Evolutionary conservation across 35 echinoderm and acorn worm species (phyloP).

Genomic region (Chiridota heheva): DNA sequence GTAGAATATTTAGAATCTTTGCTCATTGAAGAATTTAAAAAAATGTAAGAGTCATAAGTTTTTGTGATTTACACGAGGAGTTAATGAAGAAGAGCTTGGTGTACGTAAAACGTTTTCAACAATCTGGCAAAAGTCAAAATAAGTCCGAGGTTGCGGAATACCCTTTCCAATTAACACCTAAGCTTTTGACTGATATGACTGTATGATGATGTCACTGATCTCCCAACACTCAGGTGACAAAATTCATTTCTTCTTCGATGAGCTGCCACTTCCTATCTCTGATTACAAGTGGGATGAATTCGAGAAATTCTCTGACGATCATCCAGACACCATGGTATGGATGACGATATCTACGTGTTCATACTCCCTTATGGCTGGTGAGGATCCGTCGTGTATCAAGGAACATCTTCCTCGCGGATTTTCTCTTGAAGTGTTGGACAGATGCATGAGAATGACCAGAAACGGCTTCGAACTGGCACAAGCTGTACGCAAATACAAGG

Average conservation of each 20-base stretch:
- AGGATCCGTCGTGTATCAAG: background rate
- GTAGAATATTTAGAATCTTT: background rate
- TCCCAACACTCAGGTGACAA: no score
- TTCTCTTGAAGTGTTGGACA: background rate
- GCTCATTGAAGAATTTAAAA: background rate
- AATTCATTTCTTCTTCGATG: conserved; percentile 31
- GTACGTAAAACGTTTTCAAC: background rate
- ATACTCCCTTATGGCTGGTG: background rate
- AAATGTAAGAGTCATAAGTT: background rate
- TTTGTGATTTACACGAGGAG: background rate
- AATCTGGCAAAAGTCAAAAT: background rate
- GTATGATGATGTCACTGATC: no score
- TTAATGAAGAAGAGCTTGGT: background rate
- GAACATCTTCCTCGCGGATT: conserved; percentile 2
- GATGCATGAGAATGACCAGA: conserved; percentile 24
- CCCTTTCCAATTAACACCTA: conserved; percentile 24
- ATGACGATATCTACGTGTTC: conserved; percentile 16
- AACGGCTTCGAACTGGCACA: conserved; percentile 20
- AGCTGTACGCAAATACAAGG: conserved; percentile 24
- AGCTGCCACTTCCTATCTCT: conserved; percentile 14
- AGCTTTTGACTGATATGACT: background rate
- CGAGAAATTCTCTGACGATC: background rate
- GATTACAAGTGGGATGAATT: background rate
- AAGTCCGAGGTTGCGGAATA: background rate
- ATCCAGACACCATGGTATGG: conserved; percentile 7